Evolutionary conservation across 2,888 invertebrate species (phyloP).

Genomic region (Spilosoma lubricipeda): DNA sequence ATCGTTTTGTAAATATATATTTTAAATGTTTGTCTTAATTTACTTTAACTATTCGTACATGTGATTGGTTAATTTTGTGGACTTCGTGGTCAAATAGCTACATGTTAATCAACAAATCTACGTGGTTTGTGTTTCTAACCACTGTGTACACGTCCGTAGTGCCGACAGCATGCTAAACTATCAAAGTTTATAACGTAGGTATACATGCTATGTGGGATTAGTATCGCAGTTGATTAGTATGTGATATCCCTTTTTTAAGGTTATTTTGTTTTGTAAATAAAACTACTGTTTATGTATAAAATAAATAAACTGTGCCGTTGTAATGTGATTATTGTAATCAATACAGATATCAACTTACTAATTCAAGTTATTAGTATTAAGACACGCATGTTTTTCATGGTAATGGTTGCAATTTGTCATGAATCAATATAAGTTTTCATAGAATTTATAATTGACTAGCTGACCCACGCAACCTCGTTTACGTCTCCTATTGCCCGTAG

Average conservation of each 20-base stretch:
- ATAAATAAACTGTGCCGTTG: background rate
- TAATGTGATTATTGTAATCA: background rate
- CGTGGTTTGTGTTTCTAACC: constrained; percentile 19
- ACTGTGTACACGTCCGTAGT: constrained; percentile 13
- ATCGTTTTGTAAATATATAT: background rate
- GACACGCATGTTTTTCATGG: too few relatives aligned
- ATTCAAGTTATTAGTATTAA: too few relatives aligned
- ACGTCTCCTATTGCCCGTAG: too few relatives aligned
- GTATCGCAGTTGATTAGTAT: background rate
- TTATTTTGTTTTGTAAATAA: background rate
- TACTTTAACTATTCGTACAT: background rate
- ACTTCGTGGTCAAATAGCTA: constrained; percentile 14
- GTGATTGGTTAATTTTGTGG: constrained; percentile 16
- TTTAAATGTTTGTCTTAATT: background rate
- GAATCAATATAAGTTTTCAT: too few relatives aligned
- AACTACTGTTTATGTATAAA: too few relatives aligned
- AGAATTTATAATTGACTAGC: too few relatives aligned
- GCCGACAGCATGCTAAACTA: constrained; percentile 12
- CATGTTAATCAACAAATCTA: constrained; percentile 20
- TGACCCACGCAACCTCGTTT: too few relatives aligned
- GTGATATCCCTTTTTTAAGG: background rate
- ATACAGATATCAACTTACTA: too few relatives aligned
- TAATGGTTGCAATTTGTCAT: too few relatives aligned
- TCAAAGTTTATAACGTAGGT: background rate
- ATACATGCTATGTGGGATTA: constrained; percentile 3